Percentiles rank a stretch among this genome's conserved stretches.
Evolutionary conservation across 2,113 vertebrate genomes (phyloP).

Genomic region (Sander vitreus): DNA sequence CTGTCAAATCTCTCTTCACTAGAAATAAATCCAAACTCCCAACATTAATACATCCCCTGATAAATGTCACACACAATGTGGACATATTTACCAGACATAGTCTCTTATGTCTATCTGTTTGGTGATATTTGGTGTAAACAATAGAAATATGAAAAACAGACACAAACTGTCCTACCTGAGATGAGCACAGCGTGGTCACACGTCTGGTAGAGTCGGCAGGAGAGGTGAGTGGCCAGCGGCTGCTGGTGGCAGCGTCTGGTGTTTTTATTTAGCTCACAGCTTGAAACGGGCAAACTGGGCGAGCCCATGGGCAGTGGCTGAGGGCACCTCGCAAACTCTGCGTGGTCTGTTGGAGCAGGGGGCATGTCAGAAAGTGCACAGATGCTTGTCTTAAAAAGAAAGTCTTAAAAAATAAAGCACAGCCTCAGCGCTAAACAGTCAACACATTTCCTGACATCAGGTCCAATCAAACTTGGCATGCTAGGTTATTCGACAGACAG

Average conservation of each 20-base stretch:
- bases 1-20: background rate
- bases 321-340: slow-evolving; percentile 84
- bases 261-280: slow-evolving; percentile 88
- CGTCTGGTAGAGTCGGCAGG: slow-evolving; percentile 88
- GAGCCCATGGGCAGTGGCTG: slow-evolving; percentile 69
- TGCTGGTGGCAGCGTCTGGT: slow-evolving; percentile 87
- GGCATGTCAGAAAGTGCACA: background rate
- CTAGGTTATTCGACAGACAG: background rate
- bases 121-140: background rate
- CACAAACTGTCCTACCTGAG: slow-evolving; percentile 75
- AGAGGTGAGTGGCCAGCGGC: slow-evolving; percentile 81
- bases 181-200: slow-evolving; percentile 87
- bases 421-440: background rate
- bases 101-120: background rate
- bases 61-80: background rate
- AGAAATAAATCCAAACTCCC: background rate
- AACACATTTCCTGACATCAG: background rate
- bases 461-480: background rate
- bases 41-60: background rate
- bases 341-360: slow-evolving; percentile 73
- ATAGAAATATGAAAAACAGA: background rate
- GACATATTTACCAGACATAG: background rate
- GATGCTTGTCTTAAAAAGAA: background rate
- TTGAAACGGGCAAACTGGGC: slow-evolving; percentile 78
- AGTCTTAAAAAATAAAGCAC: background rate